A percentile compares a stretch with the other conserved stretches of the same genome.
Conservation (phyloP, 2,797 vertebrate species). For the Acanthiza pusilla region DNA sequence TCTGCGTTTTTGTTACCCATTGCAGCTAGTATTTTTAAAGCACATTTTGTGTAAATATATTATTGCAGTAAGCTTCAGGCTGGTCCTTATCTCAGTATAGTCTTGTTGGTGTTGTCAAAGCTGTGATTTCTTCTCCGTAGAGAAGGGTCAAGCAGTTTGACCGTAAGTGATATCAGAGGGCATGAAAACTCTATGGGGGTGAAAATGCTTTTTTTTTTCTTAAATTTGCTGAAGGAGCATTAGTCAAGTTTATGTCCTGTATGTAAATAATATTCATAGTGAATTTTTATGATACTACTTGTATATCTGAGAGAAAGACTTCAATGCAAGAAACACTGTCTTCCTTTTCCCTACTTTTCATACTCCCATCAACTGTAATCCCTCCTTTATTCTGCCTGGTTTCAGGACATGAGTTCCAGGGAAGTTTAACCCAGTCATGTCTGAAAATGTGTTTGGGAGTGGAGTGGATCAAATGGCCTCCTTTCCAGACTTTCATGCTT, state of each 20-base stretch:
- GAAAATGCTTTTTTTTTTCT: not conserved
- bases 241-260: not conserved
- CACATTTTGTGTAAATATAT: not conserved
- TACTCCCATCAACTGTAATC: not conserved
- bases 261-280: not conserved
- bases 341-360: not conserved
- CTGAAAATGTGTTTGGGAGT: not conserved
- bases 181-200: not conserved
- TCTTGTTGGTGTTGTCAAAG: not conserved
- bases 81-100: not conserved
- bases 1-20: not conserved
- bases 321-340: fast-evolving
- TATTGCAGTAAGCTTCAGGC: not conserved
- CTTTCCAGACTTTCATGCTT: not conserved
- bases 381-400: not conserved
- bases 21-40: not conserved
- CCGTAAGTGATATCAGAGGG: not conserved
- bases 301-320: not conserved
- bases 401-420: not conserved
- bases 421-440: not conserved
- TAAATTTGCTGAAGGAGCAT: not conserved
- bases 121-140: not conserved
- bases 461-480: fast-evolving
- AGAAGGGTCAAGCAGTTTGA: not conserved
- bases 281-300: not conserved